Evolutionary conservation across 2,888 invertebrate genomes (phyloP).

Genomic region (Caenorhabditis sp.): DNA sequence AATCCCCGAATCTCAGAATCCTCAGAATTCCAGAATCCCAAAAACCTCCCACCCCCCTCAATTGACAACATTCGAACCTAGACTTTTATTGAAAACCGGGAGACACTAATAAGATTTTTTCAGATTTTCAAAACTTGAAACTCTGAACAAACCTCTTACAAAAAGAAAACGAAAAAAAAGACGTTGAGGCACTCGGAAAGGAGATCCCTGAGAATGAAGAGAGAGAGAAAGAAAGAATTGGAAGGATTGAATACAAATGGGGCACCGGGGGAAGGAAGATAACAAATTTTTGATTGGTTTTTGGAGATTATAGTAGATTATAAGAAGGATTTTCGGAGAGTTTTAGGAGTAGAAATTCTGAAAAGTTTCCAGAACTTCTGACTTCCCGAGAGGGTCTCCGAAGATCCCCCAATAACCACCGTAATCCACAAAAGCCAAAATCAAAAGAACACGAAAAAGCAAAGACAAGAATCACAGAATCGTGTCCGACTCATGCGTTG

Average conservation of each 20-base stretch:
- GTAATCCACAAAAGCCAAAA: too few relatives aligned
- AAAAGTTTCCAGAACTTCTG: too few relatives aligned
- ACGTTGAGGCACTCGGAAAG: constrained; percentile 22
- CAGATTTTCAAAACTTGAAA: background rate
- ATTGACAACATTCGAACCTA: too few relatives aligned
- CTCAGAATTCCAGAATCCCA: too few relatives aligned
- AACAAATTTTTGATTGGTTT: background rate
- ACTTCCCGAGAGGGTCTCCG: too few relatives aligned
- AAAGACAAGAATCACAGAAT: constrained; percentile 59
- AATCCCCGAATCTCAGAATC: too few relatives aligned
- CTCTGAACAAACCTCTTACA: background rate
- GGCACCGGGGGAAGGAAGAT: constrained; percentile 16
- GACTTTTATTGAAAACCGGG: too few relatives aligned
- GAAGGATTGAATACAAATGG: background rate
- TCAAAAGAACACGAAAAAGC: background rate
- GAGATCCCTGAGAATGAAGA: constrained; percentile 22
- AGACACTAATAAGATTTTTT: background rate
- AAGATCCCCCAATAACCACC: too few relatives aligned
- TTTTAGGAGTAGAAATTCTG: too few relatives aligned
- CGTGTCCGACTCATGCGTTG: constrained; percentile 68
- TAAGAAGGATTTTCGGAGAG: too few relatives aligned
- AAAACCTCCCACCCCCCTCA: too few relatives aligned
- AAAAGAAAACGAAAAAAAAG: background rate
- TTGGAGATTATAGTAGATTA: too few relatives aligned
- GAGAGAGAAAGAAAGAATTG: background rate